Conservation (phyloP, 2,797 vertebrate genomes). For the Monodelphis domestica region DNA sequence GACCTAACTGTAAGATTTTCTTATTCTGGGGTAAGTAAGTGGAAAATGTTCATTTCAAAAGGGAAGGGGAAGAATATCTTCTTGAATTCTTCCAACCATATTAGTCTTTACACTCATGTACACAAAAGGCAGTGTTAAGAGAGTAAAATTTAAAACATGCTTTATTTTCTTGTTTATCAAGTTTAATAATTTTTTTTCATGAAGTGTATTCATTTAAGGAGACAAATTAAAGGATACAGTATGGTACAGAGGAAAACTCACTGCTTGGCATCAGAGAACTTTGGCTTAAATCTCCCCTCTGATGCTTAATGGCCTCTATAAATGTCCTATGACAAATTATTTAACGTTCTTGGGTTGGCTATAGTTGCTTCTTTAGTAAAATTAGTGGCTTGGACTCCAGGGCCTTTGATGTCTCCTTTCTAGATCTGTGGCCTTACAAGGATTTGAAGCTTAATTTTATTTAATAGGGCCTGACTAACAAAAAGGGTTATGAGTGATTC, state of each 20-base stretch:
- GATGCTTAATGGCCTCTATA: not conserved
- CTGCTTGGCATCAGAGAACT: not conserved
- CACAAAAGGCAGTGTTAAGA: not conserved
- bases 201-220: not conserved
- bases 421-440: not conserved
- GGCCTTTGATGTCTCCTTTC: not conserved
- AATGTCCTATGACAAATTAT: not conserved
- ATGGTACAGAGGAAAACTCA: not conserved
- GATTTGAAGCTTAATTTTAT: not conserved
- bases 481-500: not conserved
- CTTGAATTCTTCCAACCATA: not conserved
- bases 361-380: not conserved
- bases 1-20: not conserved
- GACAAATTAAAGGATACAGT: not conserved
- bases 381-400: not conserved
- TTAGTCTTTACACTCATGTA: not conserved
- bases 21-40: not conserved
- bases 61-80: not conserved
- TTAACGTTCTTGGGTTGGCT: not conserved
- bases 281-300: not conserved
- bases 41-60: not conserved
- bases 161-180: not conserved
- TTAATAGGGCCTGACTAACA: not conserved
- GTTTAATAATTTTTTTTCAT: not conserved
- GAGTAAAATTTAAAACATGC: not conserved